Conservation (phyloP, 1,140 invertebrate species). For the Drosophila lowei region DNA sequence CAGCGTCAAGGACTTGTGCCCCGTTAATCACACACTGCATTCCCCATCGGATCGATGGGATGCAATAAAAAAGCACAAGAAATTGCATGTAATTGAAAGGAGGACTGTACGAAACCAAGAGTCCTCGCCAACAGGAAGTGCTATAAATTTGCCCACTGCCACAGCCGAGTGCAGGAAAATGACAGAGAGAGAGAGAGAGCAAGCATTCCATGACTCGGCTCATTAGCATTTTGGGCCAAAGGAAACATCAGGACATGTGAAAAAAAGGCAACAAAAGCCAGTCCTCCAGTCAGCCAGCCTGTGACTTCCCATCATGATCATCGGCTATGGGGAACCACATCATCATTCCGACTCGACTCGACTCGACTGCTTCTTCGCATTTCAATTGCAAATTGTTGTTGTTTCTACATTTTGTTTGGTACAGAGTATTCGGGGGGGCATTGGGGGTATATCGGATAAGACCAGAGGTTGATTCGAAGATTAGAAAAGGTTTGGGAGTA, state of each 20-base stretch:
- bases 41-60: slow-evolving; percentile 48
- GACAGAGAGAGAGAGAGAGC: too few relatives aligned
- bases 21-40: slow-evolving; percentile 62
- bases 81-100: slow-evolving; percentile 75
- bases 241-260: slow-evolving; percentile 56
- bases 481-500: too few relatives aligned
- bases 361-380: slow-evolving; percentile 16
- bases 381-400: slow-evolving; percentile 75
- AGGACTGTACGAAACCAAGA: not conserved
- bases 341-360: slow-evolving; percentile 8
- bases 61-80: slow-evolving; percentile 64
- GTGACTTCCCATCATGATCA: slow-evolving; percentile 41
- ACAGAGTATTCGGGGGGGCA: too few relatives aligned
- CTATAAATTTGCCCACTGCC: slow-evolving; percentile 60
- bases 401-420: slow-evolving; percentile 16
- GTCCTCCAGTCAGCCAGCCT: slow-evolving; percentile 39
- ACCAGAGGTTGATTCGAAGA: too few relatives aligned
- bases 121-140: slow-evolving; percentile 54
- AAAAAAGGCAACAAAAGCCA: slow-evolving; percentile 38
- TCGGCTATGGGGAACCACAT: slow-evolving; percentile 44
- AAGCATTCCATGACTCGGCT: slow-evolving; percentile 40
- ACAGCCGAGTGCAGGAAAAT: slow-evolving; percentile 35
- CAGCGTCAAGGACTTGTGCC: slow-evolving; percentile 18
- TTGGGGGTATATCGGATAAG: too few relatives aligned
- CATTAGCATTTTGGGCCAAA: slow-evolving; percentile 75